These are phyloP conservation scores for Neodiprion fabricii DNA, from an alignment of 1,140 invertebrate genomes.

Conservation along the genomic window DNA sequence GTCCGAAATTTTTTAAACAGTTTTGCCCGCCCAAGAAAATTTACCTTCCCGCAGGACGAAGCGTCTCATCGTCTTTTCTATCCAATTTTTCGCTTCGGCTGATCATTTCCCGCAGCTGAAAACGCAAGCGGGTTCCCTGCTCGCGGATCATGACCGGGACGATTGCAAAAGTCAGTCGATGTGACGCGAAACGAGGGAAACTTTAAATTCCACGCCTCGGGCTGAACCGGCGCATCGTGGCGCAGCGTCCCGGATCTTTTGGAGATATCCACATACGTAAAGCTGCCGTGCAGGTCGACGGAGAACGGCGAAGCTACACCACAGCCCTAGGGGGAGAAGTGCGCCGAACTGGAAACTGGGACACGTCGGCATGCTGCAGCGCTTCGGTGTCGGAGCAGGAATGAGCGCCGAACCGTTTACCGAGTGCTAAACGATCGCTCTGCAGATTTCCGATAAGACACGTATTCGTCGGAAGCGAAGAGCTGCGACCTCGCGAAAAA, in stretches of 20 bases:
- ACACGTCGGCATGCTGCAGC: neutral
- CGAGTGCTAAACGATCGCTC: neutral
- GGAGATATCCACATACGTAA: neutral
- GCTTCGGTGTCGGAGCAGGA: neutral
- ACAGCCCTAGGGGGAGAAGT: too few species aligned
- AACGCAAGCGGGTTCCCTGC: too few species aligned
- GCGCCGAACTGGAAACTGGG: neutral
- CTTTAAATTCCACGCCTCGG: neutral
- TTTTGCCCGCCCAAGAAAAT: too few species aligned
- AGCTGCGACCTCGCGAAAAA: too few species aligned
- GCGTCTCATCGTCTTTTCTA: too few species aligned
- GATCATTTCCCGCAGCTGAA: too few species aligned
- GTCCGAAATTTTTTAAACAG: too few species aligned
- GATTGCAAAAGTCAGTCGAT: neutral
- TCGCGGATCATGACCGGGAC: neutral
- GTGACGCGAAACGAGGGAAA: neutral
- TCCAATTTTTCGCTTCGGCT: too few species aligned
- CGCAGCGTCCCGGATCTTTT: neutral
- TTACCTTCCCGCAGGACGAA: too few species aligned
- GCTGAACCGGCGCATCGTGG: neutral
- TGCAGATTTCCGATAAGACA: neutral
- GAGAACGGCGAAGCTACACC: too few species aligned
- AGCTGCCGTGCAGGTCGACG: too few species aligned
- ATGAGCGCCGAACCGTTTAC: slow-evolving; percentile 1
- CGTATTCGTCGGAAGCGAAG: neutral